Evolutionary conservation across 2,113 vertebrate genomes (phyloP).

Genomic region (Atrichornis clamosus): DNA sequence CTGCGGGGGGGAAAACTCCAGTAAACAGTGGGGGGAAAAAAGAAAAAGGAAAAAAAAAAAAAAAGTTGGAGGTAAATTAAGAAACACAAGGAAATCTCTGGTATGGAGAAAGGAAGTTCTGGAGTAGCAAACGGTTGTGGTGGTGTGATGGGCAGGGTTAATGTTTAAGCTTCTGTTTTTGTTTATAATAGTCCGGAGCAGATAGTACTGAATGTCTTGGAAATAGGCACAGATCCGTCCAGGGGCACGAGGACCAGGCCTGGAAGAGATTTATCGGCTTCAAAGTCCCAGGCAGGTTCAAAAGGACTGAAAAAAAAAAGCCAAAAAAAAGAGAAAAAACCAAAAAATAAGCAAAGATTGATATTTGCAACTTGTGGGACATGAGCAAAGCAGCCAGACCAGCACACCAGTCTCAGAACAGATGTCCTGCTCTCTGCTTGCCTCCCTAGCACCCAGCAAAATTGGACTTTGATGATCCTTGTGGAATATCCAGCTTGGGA

Average conservation of each 20-base stretch:
- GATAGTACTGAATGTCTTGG: neutral
- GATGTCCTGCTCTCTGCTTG: neutral
- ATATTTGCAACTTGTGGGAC: neutral
- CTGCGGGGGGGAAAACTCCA: neutral
- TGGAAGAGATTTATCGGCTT: neutral
- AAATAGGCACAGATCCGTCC: neutral
- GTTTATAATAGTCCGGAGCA: neutral
- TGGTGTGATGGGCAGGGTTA: neutral
- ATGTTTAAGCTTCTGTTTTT: constrained; percentile 15
- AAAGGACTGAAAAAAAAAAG: neutral
- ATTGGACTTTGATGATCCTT: neutral
- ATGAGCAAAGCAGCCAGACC: neutral
- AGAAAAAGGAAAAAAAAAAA: neutral
- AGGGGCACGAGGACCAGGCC: neutral
- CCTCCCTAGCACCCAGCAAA: neutral
- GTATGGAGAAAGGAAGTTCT: neutral
- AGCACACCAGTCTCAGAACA: neutral
- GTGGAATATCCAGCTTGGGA: neutral
- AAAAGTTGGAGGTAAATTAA: neutral
- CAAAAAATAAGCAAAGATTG: neutral
- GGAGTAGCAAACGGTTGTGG: neutral
- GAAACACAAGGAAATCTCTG: neutral
- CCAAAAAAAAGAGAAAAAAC: fast-evolving
- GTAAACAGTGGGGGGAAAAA: neutral
- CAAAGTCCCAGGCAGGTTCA: neutral